Evolutionary conservation across 2,113 vertebrate species (phyloP).

Genomic region (Malurus alboscapulatus): DNA sequence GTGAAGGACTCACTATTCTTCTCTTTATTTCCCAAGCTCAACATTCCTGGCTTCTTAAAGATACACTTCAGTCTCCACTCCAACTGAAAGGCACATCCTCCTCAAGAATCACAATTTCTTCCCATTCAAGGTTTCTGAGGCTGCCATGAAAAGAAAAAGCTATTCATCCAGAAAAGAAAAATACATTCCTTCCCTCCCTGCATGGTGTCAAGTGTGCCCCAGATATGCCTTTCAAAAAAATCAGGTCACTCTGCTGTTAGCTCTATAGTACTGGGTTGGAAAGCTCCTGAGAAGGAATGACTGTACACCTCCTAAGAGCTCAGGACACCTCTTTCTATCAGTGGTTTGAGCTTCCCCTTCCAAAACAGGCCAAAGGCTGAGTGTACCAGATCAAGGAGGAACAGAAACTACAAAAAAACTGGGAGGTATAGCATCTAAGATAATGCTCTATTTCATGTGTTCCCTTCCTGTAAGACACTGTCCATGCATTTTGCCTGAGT

Average conservation of each 20-base stretch:
- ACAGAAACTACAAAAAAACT: background rate
- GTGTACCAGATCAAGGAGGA: background rate
- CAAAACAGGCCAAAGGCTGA: background rate
- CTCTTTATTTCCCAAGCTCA: background rate
- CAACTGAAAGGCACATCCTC: background rate
- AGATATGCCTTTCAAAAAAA: constrained; percentile 19
- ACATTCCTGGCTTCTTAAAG: background rate
- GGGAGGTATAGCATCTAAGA: background rate
- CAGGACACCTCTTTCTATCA: background rate
- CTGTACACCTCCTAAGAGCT: background rate
- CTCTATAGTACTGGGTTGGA: background rate
- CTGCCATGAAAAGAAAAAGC: background rate
- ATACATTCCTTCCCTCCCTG: background rate
- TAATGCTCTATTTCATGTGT: background rate
- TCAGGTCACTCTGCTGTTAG: constrained; percentile 1
- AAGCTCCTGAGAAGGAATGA: constrained; percentile 12
- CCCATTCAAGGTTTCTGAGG: background rate
- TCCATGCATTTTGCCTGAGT: background rate
- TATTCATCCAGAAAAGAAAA: background rate
- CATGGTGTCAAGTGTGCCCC: background rate
- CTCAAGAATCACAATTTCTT: background rate
- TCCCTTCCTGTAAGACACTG: background rate
- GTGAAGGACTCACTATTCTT: background rate
- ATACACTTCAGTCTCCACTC: background rate
- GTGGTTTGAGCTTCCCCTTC: background rate